A percentile compares a stretch with the other conserved stretches of the same genome.
These are phyloP conservation scores for Tragelaphus eurycerus DNA, from an alignment of 2,797 vertebrate genomes.

Conservation along the genomic window DNA sequence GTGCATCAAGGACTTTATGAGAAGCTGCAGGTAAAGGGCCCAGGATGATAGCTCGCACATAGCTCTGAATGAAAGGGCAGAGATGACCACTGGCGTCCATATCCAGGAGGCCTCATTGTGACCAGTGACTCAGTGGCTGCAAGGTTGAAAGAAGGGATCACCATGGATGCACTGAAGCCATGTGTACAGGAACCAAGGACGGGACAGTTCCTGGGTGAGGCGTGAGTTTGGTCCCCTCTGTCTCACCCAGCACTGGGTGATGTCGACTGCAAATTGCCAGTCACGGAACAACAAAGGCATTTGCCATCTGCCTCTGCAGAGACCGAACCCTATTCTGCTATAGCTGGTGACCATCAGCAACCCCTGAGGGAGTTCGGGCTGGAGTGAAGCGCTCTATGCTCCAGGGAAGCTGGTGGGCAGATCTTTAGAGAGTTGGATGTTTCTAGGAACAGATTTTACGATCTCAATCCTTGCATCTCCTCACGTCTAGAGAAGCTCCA, in stretches of 20 bases:
- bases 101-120: background rate
- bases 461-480: background rate
- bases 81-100: background rate
- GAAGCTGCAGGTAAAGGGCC: background rate
- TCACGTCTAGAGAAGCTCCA: background rate
- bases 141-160: too few species aligned
- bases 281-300: background rate
- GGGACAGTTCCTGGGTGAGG: background rate
- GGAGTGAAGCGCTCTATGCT: background rate
- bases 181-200: background rate
- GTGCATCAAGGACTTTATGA: accelerated
- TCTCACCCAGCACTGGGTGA: background rate
- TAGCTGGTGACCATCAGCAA: background rate
- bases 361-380: background rate
- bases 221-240: accelerated
- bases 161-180: accelerated
- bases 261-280: background rate
- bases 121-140: accelerated
- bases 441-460: background rate
- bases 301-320: background rate
- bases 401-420: background rate
- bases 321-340: background rate
- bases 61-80: accelerated
- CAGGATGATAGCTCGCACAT: accelerated
- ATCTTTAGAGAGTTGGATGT: background rate